phyloP scores from a whole-genome alignment of 1,140 invertebrate species.

The Ceratoteleas bidentatus region DNA sequence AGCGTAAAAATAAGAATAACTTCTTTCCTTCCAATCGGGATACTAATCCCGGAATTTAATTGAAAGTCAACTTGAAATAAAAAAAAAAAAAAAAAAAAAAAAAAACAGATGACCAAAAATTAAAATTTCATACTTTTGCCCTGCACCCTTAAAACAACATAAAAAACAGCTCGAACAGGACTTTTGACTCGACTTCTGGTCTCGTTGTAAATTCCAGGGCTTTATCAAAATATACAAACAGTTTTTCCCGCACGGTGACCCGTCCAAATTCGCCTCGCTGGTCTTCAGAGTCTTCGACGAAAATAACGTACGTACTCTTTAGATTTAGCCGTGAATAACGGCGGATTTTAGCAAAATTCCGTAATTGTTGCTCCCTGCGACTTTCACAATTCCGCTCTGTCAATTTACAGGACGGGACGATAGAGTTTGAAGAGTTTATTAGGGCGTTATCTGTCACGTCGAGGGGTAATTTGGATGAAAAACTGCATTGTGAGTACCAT shows the following conservation, averaged over 20 bases:
- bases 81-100: background rate
- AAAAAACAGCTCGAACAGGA: no score
- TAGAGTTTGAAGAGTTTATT: constrained; percentile 99
- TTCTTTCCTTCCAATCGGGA: no score
- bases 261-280: constrained; percentile 97
- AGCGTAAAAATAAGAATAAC: background rate
- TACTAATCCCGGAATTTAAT: no score
- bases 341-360: background rate
- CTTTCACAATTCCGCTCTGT: constrained; percentile 1
- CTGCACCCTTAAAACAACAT: no score
- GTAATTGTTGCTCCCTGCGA: background rate
- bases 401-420: constrained; percentile 93
- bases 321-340: background rate
- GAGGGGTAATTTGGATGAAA: constrained; percentile 97
- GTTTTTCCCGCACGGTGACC: constrained; percentile 99
- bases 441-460: constrained; percentile 97
- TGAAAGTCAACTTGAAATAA: no score
- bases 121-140: background rate
- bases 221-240: constrained; percentile 99
- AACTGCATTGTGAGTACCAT: constrained; percentile 94
- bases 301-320: constrained; percentile 92
- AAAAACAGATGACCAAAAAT: background rate
- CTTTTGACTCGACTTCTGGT: background rate
- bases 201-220: constrained; percentile 86
- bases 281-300: constrained; percentile 99